Percentiles rank a stretch among this genome's conserved stretches.
Conservation (phyloP, 2,888 invertebrate species). For the Pseudococcus viburni region DNA sequence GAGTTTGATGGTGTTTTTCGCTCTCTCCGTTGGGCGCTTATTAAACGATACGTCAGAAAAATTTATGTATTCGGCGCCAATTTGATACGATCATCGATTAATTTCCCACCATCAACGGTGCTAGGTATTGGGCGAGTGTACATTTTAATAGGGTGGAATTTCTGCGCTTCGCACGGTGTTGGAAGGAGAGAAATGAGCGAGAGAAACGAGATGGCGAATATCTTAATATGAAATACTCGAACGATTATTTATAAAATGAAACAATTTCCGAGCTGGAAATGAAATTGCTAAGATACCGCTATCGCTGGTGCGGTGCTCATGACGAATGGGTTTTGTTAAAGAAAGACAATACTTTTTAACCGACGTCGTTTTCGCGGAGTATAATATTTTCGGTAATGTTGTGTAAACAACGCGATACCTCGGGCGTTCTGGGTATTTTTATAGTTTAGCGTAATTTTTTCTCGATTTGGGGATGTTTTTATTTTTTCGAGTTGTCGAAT, state of each 20-base stretch:
- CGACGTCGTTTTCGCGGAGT: neutral
- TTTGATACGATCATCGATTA: slow-evolving; percentile 42
- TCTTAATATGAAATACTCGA: slow-evolving; percentile 31
- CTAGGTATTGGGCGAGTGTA: neutral
- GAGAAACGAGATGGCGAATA: neutral
- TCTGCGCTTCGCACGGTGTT: neutral
- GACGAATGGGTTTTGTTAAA: neutral
- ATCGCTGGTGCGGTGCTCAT: neutral
- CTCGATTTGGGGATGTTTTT: neutral
- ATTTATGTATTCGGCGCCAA: neutral
- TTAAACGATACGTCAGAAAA: slow-evolving; percentile 23
- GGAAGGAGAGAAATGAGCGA: neutral
- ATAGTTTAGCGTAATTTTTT: neutral
- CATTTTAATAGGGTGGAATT: slow-evolving; percentile 12
- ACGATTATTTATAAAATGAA: slow-evolving; percentile 42
- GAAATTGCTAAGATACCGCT: slow-evolving; percentile 15
- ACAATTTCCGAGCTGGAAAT: slow-evolving; percentile 3
- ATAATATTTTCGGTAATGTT: slow-evolving; percentile 10
- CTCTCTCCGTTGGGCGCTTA: neutral
- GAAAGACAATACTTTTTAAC: slow-evolving; percentile 1
- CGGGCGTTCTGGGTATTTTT: too few relatives aligned
- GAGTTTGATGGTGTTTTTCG: neutral
- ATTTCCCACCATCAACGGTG: neutral
- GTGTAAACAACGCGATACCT: neutral
- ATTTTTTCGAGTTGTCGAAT: too few relatives aligned